Evolutionary conservation across 2,888 invertebrate genomes (phyloP).

Genomic region (Tenthredo livida): DNA sequence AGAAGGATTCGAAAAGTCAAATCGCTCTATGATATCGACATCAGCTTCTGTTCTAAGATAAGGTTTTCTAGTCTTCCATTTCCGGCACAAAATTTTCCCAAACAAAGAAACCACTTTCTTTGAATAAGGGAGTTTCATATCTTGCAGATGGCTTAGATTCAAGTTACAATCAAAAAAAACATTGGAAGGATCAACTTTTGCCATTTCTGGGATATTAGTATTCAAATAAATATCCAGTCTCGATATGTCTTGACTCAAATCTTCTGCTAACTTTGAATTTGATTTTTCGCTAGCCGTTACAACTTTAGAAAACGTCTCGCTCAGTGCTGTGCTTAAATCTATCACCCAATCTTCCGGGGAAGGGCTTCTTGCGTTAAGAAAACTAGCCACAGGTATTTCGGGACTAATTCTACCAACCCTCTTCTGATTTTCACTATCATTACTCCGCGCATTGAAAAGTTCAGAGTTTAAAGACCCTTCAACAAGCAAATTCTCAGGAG

Average conservation of each 20-base stretch:
- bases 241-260: conserved; percentile 49
- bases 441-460: background rate
- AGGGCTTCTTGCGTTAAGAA: conserved; percentile 51
- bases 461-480: background rate
- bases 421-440: background rate
- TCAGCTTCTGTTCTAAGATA: conserved; percentile 60
- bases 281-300: conserved; percentile 37
- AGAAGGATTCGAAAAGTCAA: conserved; percentile 82
- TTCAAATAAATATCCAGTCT: conserved; percentile 53
- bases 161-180: conserved; percentile 60
- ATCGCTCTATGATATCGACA: conserved; percentile 71
- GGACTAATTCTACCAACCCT: conserved; percentile 2
- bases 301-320: conserved; percentile 57
- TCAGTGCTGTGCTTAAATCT: conserved; percentile 78
- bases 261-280: conserved; percentile 19
- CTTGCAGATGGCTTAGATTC: conserved; percentile 56
- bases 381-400: background rate
- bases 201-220: conserved; percentile 45
- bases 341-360: conserved; percentile 70
- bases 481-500: background rate
- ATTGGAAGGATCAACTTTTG: conserved; percentile 55
- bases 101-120: conserved; percentile 77
- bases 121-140: conserved; percentile 58
- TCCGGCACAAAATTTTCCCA: conserved; percentile 79
- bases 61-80: conserved; percentile 67